Conservation (phyloP, 2,797 vertebrate genomes). For the Delichon dasypus region DNA sequence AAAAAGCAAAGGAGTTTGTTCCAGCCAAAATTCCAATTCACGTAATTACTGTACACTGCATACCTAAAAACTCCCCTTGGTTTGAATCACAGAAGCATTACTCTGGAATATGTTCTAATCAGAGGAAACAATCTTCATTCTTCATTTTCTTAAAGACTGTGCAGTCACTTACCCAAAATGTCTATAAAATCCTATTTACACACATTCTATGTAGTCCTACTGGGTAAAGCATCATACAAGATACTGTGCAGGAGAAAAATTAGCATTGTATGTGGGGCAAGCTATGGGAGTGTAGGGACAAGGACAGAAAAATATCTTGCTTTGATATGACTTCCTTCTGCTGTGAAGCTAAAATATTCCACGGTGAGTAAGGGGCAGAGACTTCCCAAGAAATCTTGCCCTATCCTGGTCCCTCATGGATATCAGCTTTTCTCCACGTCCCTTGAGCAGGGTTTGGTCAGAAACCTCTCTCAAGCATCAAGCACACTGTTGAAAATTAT, state of each 20-base stretch:
- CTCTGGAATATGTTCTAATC: background rate
- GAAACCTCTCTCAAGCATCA: background rate
- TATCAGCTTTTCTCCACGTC: background rate
- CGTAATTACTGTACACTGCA: background rate
- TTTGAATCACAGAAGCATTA: background rate
- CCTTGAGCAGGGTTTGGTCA: background rate
- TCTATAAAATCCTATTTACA: background rate
- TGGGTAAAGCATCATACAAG: background rate
- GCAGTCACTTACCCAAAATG: background rate
- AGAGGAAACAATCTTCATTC: background rate
- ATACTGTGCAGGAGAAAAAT: background rate
- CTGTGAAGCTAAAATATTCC: background rate
- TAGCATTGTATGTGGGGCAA: background rate
- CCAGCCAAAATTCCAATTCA: conserved; percentile 1
- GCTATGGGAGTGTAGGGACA: background rate
- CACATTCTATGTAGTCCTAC: background rate
- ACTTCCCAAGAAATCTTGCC: background rate
- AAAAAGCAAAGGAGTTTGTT: background rate
- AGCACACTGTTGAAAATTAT: background rate
- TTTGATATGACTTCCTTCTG: background rate
- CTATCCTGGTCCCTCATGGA: background rate
- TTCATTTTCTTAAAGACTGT: background rate
- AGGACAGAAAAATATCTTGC: background rate
- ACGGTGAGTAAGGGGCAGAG: background rate
- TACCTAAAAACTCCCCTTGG: background rate